These are phyloP conservation scores for Lithodes maja DNA, from an alignment of 2,888 invertebrate species.

Conservation along the genomic window DNA sequence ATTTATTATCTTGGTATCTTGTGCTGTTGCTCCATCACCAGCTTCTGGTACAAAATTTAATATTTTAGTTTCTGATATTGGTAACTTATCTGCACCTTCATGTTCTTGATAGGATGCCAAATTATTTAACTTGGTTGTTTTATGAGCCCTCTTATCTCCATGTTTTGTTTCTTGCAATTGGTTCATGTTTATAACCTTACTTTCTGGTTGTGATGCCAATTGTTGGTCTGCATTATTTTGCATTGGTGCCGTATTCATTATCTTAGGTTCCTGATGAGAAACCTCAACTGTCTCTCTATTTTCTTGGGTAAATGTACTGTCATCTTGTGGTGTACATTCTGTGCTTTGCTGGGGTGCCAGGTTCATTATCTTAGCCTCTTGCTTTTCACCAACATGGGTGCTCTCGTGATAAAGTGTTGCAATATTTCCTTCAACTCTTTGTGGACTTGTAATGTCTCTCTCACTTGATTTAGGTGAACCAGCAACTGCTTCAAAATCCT, in stretches of 20 bases:
- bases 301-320: neutral
- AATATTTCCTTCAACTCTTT: neutral
- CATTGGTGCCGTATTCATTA: neutral
- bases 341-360: neutral
- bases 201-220: neutral
- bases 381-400: neutral
- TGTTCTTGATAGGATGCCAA: too few relatives aligned
- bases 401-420: neutral
- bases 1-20: neutral
- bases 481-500: too few relatives aligned
- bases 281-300: neutral
- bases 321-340: neutral
- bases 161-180: neutral
- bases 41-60: neutral
- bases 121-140: too few relatives aligned
- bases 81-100: too few relatives aligned
- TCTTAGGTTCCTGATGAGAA: neutral
- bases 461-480: neutral
- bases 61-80: too few relatives aligned
- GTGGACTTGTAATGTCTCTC: neutral
- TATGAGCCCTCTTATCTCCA: too few relatives aligned
- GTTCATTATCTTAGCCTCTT: neutral
- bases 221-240: neutral
- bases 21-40: neutral
- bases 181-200: neutral